Evolutionary conservation across 2,888 invertebrate genomes (phyloP), one percentile per base, ranked within the genome.

Genomic region (Orchestes rusci): DNA sequence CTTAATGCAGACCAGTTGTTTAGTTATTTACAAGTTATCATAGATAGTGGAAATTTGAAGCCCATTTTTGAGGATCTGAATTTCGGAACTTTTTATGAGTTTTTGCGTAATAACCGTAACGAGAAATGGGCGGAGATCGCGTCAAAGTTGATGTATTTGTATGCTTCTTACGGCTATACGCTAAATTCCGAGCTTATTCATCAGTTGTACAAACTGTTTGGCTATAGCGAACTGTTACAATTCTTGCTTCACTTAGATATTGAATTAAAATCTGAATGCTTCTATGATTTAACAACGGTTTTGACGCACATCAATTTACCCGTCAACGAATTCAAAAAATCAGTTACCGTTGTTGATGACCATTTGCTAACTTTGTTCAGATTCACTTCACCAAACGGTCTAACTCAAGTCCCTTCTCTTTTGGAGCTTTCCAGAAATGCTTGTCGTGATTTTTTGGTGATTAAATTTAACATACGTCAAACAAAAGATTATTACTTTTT

Each of bases 371-470:
- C n/a, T n/a, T n/a, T n/a, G n/a, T n/a, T n/a, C n/a, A n/a, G n/a
- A n/a, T n/a, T n/a, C n/a, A n/a, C n/a, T n/a, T n/a, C 17, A 27
- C 38, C 3, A 38, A 15, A 28, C 16, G 30, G 12, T 10, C 30
- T 23, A 10, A 5, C 5, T 17, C 31, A 29, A 12, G n/a, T 58
- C 40, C 59, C 59, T 17, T 55, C 54, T 2, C 53, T 62, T 45
- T 32, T 60, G 12, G 57, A 62, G 50, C 37, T 62, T 36, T 43
- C 59, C 32, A 54, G 60, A 47, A 53, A 61, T 45, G 34, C 43
- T 35, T 31, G 56, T 36, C 51, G 59, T 34, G 53, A 54, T 32
- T 38, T 53, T 45, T 45, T 62, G 13, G 52, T 50, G 7, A 16
- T 40, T 16, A 53, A 30, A 20, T 52, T 44, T 45, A 30, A 17